Evolutionary conservation across 2,113 vertebrate species (phyloP).

Genomic region (Spizaetus ornatus): DNA sequence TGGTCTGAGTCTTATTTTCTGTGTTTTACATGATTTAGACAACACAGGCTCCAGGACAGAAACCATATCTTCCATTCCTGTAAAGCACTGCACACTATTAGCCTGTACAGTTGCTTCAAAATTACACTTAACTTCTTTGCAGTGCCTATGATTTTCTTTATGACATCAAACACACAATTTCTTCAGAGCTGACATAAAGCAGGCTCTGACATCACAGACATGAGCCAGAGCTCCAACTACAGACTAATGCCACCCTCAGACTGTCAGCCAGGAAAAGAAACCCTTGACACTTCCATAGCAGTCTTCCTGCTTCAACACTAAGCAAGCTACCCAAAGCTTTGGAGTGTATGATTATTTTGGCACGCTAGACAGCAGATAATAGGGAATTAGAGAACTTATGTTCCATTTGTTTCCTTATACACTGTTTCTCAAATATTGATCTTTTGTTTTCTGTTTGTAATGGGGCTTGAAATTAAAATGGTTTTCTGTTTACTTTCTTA

Average conservation of each 20-base stretch:
- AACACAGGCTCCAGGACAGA: background rate
- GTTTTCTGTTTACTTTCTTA: conserved; percentile 5
- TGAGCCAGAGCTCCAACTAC: background rate
- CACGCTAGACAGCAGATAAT: background rate
- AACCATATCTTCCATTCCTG: background rate
- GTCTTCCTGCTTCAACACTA: background rate
- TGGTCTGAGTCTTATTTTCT: background rate
- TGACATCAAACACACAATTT: background rate
- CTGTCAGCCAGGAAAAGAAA: background rate
- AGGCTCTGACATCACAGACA: background rate
- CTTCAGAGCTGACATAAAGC: background rate
- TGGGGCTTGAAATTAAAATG: conserved; percentile 41
- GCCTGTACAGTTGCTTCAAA: background rate
- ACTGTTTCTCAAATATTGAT: background rate
- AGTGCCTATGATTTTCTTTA: background rate
- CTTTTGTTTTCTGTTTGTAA: conserved; percentile 1
- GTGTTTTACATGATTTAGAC: background rate
- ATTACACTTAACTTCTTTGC: background rate
- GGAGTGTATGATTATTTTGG: background rate
- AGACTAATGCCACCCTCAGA: background rate
- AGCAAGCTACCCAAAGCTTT: background rate
- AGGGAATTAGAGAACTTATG: background rate
- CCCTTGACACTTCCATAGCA: background rate
- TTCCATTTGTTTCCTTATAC: background rate
- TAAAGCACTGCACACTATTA: background rate